Percentiles rank a stretch among this genome's conserved stretches.
phyloP scores from a whole-genome alignment of 2,888 invertebrate genomes.

The Cancer borealis region DNA sequence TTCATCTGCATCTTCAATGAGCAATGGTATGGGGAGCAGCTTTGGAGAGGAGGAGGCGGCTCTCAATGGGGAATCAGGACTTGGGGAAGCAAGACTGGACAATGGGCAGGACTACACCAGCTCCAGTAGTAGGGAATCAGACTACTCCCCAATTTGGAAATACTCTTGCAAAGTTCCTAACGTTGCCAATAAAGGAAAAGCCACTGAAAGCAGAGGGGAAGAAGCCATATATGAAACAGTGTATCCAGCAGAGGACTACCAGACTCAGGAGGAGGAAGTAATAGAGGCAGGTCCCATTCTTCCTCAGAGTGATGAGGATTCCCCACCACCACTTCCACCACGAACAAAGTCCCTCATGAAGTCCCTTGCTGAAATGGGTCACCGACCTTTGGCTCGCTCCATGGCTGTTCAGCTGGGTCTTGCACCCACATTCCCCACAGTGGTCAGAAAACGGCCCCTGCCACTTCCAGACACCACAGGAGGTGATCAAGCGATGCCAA shows the following conservation, averaged over 20 bases:
- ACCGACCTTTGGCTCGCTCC: constrained; percentile 86
- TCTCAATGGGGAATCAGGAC: constrained; percentile 61
- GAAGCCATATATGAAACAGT: constrained; percentile 77
- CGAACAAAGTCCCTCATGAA: constrained; percentile 75
- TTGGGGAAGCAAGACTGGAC: constrained; percentile 52
- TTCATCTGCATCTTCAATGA: constrained; percentile 35
- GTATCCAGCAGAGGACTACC: constrained; percentile 75
- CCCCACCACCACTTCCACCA: constrained; percentile 76
- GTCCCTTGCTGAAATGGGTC: constrained; percentile 65
- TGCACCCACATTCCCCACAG: constrained; percentile 66
- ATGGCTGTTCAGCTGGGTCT: constrained; percentile 80
- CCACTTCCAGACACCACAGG: constrained; percentile 56
- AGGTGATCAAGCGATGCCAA: constrained; percentile 43
- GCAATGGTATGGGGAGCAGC: constrained; percentile 52
- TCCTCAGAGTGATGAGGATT: constrained; percentile 62
- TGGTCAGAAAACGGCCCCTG: constrained; percentile 61
- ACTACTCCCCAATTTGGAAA: constrained; percentile 77
- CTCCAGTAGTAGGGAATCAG: constrained; percentile 71
- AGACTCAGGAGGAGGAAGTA: constrained; percentile 59
- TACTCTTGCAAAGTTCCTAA: constrained; percentile 75
- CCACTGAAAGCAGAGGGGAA: constrained; percentile 55
- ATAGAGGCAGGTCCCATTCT: constrained; percentile 50
- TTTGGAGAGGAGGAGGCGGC: constrained; percentile 55
- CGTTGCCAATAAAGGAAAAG: constrained; percentile 44
- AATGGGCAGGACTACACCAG: constrained; percentile 54